Percentiles rank a stretch among this genome's conserved stretches.
Evolutionary conservation across 2,113 vertebrate species (phyloP).

Genomic region (Phainopepla nitens): DNA sequence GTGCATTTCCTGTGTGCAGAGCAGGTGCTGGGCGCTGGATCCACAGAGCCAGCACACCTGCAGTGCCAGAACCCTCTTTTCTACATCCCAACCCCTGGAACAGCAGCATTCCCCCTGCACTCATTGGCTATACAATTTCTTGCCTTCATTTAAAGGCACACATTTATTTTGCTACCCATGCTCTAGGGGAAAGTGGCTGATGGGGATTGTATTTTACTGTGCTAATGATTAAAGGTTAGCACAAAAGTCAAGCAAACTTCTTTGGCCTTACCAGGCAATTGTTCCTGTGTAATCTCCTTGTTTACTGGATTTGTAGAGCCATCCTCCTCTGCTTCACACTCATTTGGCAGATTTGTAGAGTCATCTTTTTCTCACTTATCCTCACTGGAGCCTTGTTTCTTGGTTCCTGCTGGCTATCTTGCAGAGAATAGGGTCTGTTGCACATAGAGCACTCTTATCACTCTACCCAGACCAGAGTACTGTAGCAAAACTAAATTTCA

Average conservation of each 20-base stretch:
- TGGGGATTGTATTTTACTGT: neutral
- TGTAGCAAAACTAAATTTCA: neutral
- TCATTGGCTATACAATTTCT: neutral
- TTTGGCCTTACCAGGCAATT: neutral
- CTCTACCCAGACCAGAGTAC: neutral
- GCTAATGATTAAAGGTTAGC: neutral
- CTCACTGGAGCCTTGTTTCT: neutral
- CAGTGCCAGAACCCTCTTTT: neutral
- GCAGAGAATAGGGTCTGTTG: neutral
- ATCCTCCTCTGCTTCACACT: neutral
- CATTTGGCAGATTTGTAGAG: neutral
- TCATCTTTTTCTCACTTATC: neutral
- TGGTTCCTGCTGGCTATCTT: neutral
- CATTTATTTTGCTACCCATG: neutral
- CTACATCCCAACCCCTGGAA: neutral
- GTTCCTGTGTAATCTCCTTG: neutral
- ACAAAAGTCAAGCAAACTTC: neutral
- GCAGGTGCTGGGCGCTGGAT: fast-evolving
- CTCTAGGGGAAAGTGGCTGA: neutral
- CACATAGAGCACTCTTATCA: neutral
- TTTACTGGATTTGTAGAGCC: neutral
- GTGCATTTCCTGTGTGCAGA: neutral
- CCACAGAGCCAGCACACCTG: neutral
- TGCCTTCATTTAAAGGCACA: neutral
- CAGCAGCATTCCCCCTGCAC: neutral